Evolutionary conservation across 1,140 invertebrate genomes (phyloP).

Genomic region (Metopolophium dirhodum): DNA sequence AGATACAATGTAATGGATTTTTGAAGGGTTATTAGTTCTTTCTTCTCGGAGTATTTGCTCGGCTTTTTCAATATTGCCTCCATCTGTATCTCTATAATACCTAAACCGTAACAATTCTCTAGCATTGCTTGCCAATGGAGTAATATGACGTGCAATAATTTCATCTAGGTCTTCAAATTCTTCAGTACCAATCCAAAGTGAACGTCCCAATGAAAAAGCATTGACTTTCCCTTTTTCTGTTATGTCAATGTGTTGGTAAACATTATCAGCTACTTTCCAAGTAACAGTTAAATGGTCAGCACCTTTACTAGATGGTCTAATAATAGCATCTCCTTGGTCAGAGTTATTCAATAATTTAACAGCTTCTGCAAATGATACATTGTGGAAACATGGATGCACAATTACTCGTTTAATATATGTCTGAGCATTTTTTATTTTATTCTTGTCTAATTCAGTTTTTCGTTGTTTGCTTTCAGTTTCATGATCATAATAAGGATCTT

Average conservation of each 20-base stretch:
- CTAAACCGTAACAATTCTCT: conserved; percentile 91
- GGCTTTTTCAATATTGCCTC: conserved; percentile 81
- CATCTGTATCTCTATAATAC: conserved; percentile 79
- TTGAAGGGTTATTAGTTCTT: conserved; percentile 82
- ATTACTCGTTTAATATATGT: conserved; percentile 95
- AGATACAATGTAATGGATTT: conserved; percentile 91
- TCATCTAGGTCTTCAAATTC: conserved; percentile 99
- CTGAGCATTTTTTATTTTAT: conserved; percentile 78
- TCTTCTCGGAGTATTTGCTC: conserved; percentile 87
- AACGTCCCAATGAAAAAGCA: conserved; percentile 90
- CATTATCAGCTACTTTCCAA: conserved; percentile 95
- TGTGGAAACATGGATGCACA: conserved; percentile 96
- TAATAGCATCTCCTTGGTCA: conserved; percentile 95
- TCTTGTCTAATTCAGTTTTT: conserved; percentile 80
- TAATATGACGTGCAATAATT: conserved; percentile 95
- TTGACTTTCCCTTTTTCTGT: conserved; percentile 96
- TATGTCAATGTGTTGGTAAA: conserved; percentile 96
- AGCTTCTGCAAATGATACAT: conserved; percentile 92
- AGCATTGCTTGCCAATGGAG: conserved; percentile 92
- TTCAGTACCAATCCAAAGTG: conserved; percentile 85
- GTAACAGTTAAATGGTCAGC: conserved; percentile 95
- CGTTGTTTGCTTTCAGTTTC: conserved; percentile 83
- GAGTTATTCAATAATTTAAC: conserved; percentile 89
- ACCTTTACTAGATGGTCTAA: conserved; percentile 96
- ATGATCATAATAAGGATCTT: conserved; percentile 92